Percentiles rank a stretch among this genome's conserved stretches.
Conservation (phyloP, 2,113 vertebrate genomes). For the Chrysochloris asiatica region DNA sequence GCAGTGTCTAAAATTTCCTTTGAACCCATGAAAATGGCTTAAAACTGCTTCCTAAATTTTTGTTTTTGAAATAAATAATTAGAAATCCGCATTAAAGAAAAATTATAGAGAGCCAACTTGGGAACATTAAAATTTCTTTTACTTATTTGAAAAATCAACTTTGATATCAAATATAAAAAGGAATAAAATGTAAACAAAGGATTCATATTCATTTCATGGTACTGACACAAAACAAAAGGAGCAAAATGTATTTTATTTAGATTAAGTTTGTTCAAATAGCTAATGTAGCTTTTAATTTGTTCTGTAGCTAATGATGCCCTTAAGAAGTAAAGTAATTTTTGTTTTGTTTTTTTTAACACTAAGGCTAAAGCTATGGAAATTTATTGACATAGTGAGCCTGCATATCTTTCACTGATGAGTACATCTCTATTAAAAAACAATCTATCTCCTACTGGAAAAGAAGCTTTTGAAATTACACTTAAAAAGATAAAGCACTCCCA, state of each 20-base stretch:
- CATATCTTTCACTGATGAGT: slow-evolving; percentile 24
- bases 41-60: neutral
- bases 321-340: slow-evolving; percentile 21
- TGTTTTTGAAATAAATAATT: slow-evolving; percentile 19
- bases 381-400: neutral
- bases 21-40: neutral
- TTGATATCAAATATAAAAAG: slow-evolving; percentile 36
- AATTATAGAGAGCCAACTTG: neutral
- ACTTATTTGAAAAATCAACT: slow-evolving; percentile 27
- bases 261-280: slow-evolving; percentile 51
- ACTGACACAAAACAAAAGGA: neutral
- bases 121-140: slow-evolving; percentile 24
- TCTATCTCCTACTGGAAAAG: neutral
- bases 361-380: neutral
- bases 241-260: slow-evolving; percentile 42
- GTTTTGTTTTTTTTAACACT: slow-evolving; percentile 21
- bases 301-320: neutral
- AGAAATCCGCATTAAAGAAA: neutral
- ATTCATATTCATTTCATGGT: slow-evolving; percentile 39
- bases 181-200: slow-evolving; percentile 9
- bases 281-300: too few relatives aligned
- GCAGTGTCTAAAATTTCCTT: slow-evolving; percentile 1
- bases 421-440: slow-evolving; percentile 31
- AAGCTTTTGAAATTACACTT: slow-evolving; percentile 48
- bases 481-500: slow-evolving; percentile 30